Percentiles rank a stretch among this genome's conserved stretches.
phyloP scores from a whole-genome alignment of 2,797 vertebrate species.

The Catamblyrhynchus diadema region DNA sequence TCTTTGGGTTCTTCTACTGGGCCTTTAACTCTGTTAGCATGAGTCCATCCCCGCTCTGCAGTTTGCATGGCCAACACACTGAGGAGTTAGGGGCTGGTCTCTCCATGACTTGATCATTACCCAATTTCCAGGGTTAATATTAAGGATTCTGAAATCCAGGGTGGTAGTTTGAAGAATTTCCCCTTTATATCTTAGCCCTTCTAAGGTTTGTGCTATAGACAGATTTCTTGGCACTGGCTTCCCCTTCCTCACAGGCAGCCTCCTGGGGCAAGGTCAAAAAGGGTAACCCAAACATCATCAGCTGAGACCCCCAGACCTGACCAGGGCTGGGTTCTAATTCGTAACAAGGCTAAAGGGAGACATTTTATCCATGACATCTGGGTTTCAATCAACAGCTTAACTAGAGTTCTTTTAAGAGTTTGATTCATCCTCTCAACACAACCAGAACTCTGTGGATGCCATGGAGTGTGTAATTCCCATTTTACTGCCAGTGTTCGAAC shows the following conservation, averaged over 20 bases:
- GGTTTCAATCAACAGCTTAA: background rate
- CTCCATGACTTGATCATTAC: background rate
- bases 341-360: background rate
- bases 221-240: background rate
- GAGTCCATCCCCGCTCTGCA: background rate
- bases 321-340: background rate
- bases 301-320: background rate
- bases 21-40: background rate
- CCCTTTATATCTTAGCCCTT: background rate
- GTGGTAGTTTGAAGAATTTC: background rate
- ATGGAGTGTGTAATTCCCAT: background rate
- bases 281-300: background rate
- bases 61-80: background rate
- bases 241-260: background rate
- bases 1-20: background rate
- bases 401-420: background rate
- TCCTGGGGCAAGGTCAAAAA: background rate
- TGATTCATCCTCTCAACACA: background rate
- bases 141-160: background rate
- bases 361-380: background rate
- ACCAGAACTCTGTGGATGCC: background rate
- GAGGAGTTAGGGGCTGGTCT: background rate
- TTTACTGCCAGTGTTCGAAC: background rate
- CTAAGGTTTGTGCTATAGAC: background rate
- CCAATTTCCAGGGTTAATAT: background rate